A percentile compares a stretch with the other conserved stretches of the same genome.
phyloP scores from a whole-genome alignment of 2,113 vertebrate genomes.

The Ovis canadensis region DNA sequence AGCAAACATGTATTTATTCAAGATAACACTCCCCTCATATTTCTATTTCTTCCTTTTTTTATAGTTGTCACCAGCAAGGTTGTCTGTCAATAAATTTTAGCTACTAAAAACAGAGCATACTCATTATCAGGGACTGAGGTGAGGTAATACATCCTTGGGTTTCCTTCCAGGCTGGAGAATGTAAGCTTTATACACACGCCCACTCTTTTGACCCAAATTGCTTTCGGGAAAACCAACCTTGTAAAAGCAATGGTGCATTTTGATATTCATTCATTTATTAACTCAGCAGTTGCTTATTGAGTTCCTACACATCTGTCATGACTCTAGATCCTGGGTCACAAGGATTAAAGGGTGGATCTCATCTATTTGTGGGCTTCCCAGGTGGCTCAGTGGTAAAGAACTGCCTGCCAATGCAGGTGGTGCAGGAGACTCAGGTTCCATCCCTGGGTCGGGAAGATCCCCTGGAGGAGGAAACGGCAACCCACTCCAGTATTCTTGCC shows the following conservation, averaged over 20 bases:
- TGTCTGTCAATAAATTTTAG: constrained; percentile 29
- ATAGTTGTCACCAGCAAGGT: not conserved
- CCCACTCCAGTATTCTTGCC: not conserved
- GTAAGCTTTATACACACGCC: not conserved
- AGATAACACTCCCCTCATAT: not conserved
- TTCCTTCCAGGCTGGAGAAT: not conserved
- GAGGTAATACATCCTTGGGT: not conserved
- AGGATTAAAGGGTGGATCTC: not conserved
- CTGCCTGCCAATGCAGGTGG: not conserved
- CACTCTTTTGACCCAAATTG: not conserved
- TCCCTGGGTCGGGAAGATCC: not conserved
- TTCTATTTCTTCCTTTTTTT: not conserved
- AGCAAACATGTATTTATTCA: not conserved
- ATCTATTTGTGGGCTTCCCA: not conserved
- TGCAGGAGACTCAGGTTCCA: not conserved
- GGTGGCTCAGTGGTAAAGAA: not conserved
- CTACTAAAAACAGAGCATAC: not conserved
- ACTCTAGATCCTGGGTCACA: not conserved
- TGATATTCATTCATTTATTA: not conserved
- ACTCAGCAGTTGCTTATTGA: not conserved
- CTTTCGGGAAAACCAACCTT: not conserved
- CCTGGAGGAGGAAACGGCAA: not conserved
- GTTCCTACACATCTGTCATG: not conserved
- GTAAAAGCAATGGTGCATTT: not conserved
- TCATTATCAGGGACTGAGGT: not conserved